phyloP scores from a whole-genome alignment of 1,140 invertebrate genomes.

The Drosophila pandora region DNA sequence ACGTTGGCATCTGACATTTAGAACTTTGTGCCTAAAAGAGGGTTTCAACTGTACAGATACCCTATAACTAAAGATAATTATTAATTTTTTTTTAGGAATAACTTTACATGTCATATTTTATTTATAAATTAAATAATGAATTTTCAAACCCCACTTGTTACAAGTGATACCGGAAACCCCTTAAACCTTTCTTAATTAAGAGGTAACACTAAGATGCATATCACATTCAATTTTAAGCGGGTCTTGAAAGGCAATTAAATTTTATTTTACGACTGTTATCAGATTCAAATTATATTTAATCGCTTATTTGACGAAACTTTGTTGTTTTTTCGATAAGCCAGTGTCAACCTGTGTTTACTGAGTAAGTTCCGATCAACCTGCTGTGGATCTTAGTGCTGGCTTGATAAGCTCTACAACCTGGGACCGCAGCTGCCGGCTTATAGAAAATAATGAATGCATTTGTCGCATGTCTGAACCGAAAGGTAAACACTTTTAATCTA shows the following conservation, averaged over 20 bases:
- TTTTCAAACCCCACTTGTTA: background rate
- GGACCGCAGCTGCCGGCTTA: background rate
- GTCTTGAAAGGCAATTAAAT: constrained; percentile 39
- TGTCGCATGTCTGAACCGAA: background rate
- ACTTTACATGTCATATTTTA: background rate
- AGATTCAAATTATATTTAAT: constrained; percentile 27
- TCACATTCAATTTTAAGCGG: constrained; percentile 24
- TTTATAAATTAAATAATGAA: background rate
- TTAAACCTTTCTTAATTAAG: constrained; percentile 4
- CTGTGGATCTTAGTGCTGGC: background rate
- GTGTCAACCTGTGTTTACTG: no score
- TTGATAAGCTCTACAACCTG: background rate
- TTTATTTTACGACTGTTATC: constrained; percentile 33
- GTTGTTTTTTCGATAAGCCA: background rate
- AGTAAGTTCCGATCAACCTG: background rate
- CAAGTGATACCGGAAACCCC: background rate
- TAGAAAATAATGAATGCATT: constrained; percentile 3
- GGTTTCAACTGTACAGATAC: background rate
- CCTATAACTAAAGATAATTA: background rate
- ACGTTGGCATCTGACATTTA: constrained; percentile 36
- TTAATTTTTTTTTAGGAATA: no score
- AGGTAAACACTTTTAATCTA: constrained; percentile 20
- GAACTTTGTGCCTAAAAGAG: background rate
- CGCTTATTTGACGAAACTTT: constrained; percentile 16
- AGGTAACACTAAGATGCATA: constrained; percentile 23